Evolutionary conservation across 1,140 invertebrate species (phyloP), one percentile per base, ranked within the genome.

Genomic region (Archegozetes longisetosus): DNA sequence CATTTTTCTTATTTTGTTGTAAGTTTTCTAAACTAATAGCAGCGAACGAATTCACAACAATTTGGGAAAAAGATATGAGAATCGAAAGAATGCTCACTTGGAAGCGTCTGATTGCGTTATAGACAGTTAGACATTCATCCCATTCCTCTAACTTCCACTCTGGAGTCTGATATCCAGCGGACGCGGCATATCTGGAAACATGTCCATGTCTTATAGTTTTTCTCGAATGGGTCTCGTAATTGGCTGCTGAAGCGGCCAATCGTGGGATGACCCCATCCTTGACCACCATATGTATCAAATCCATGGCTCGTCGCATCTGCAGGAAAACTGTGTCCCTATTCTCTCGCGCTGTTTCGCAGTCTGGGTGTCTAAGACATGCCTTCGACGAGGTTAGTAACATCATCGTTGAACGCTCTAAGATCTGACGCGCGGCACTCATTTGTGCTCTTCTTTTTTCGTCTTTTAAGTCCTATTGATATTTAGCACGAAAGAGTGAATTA

Each of bases 371-470:
- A 52, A 98, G 74, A 69, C 89, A 92, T 12, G 90, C 75, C 78
- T 96, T 97, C 63, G 92, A 95, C 24, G 94, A 91, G 13, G 92
- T 96, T 48, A 98, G 78, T 6, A 98, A 77, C 82, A 98, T 88
- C 79, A 96, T 91, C 3, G 94, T 97, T n/a, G 92, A 95, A 64
- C 93, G 79, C 71, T 98, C 94, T 3, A 98, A 77, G 28, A 96
- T 87, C 69, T 92, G 86, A 60, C 91, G 79, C 0, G 93, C 91
- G 13, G 89, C 89, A 12, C 85, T 85, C 82, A 98, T 93, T 76
- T 98, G 93, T 6, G 93, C 89, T 67, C 88, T 77, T 66, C 93
- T 76, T 65, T 92, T 79, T 70, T 98, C 93, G 73, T 95, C 91
- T 72, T 97, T 96, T 57, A 96, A 75, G 71, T 96, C 90, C 72